phyloP scores from a whole-genome alignment of 2,113 vertebrate species.

The Percopsis transmontana region DNA sequence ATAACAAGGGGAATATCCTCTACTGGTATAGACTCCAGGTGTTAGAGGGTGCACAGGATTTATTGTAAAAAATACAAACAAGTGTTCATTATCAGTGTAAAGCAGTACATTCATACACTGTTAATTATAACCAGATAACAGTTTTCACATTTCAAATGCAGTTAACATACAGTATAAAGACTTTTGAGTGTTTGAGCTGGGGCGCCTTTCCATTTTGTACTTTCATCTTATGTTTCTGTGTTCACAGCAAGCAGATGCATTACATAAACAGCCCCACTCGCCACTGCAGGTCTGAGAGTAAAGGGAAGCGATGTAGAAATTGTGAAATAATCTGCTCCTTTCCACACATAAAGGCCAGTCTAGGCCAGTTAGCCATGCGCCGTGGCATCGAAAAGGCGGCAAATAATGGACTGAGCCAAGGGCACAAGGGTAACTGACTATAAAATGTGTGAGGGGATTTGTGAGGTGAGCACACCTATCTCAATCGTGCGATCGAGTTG shows the following conservation, averaged over 20 bases:
- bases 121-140: too few species aligned
- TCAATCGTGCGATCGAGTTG: too few species aligned
- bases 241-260: constrained; percentile 43
- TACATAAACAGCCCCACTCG: constrained; percentile 62
- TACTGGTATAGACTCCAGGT: too few species aligned
- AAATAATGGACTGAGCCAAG: constrained; percentile 6
- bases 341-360: constrained; percentile 16
- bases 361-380: constrained; percentile 25
- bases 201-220: too few species aligned
- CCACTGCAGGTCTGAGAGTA: constrained; percentile 14
- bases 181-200: too few species aligned
- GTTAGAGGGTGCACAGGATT: too few species aligned
- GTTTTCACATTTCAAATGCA: too few species aligned
- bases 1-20: too few species aligned
- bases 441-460: constrained; percentile 29
- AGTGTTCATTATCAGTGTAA: too few species aligned
- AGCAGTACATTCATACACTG: too few species aligned
- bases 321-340: constrained; percentile 40
- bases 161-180: too few species aligned
- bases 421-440: constrained; percentile 23
- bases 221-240: neutral
- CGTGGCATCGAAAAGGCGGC: constrained; percentile 13
- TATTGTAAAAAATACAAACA: too few species aligned
- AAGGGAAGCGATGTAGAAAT: constrained; percentile 15
- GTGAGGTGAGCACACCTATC: constrained; percentile 15